Evolutionary conservation across 2,797 vertebrate species (phyloP).

Genomic region (Hippocampus kuda): DNA sequence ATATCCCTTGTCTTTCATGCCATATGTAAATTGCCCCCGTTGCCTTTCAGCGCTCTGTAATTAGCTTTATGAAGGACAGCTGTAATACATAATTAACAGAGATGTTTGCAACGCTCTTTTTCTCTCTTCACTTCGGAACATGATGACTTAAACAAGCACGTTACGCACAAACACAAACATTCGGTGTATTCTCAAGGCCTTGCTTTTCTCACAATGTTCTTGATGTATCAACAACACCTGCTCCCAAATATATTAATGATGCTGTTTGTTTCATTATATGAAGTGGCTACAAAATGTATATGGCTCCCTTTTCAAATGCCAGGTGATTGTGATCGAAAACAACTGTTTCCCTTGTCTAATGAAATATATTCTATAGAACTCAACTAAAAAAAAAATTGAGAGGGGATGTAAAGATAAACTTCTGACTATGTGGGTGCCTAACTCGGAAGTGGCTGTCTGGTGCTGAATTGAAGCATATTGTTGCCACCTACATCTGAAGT

Average conservation of each 20-base stretch:
- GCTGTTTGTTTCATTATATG: constrained; percentile 55
- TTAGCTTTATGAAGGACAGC: constrained; percentile 99
- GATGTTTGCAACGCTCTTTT: constrained; percentile 86
- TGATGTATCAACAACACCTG: constrained; percentile 31
- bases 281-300: constrained; percentile 39
- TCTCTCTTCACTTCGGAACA: constrained; percentile 57
- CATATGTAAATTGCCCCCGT: constrained; percentile 88
- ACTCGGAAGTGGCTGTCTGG: no score
- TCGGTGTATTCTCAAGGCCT: constrained; percentile 40
- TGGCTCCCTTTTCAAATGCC: background rate
- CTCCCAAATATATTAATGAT: constrained; percentile 51
- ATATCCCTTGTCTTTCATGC: constrained; percentile 94
- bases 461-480: no score
- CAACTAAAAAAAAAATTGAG: no score
- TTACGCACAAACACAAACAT: constrained; percentile 19
- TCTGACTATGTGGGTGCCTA: no score
- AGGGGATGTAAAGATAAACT: no score
- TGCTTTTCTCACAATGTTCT: constrained; percentile 43
- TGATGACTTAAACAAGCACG: constrained; percentile 72
- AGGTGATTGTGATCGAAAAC: background rate
- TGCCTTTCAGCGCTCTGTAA: constrained; percentile 98
- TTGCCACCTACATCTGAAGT: no score
- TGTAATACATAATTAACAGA: constrained; percentile 99
- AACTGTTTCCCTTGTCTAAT: no score
- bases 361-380: no score